These are phyloP conservation scores for Mustela lutreola DNA, from an alignment of 2,113 vertebrate genomes.

Conservation along the genomic window DNA sequence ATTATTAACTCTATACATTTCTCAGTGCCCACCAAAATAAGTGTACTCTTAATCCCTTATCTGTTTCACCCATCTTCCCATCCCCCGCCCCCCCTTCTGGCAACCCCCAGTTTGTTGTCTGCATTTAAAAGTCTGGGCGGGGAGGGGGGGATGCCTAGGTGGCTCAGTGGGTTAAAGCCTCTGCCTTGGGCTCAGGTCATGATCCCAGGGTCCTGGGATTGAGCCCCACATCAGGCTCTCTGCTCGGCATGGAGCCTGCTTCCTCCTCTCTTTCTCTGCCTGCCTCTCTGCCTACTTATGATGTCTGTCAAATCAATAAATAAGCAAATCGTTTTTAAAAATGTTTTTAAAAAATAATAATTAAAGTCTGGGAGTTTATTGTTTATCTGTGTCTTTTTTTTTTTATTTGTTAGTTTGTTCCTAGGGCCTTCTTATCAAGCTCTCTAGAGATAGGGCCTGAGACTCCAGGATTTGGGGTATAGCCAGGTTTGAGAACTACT, in stretches of 20 bases:
- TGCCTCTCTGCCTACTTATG: no score
- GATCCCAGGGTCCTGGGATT: no score
- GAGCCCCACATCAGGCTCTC: no score
- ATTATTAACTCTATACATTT: neutral
- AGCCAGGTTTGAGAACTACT: neutral
- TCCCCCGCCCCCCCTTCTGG: neutral
- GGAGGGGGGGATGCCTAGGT: no score
- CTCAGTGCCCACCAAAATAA: neutral
- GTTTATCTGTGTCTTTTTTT: neutral
- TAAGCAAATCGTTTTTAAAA: no score
- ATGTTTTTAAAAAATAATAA: no score
- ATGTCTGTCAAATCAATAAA: no score
- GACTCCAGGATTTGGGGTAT: neutral
- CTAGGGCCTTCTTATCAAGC: neutral
- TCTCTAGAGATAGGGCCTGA: neutral
- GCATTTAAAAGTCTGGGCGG: neutral
- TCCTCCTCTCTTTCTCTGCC: no score
- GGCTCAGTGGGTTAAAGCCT: no score
- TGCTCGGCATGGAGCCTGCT: no score
- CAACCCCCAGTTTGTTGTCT: neutral
- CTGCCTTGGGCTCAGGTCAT: no score
- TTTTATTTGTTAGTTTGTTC: neutral
- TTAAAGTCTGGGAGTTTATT: neutral
- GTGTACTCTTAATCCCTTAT: neutral
- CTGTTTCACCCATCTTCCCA: neutral